Conservation (phyloP, 1,140 invertebrate genomes). For the Drosophila punjabiensis region DNA sequence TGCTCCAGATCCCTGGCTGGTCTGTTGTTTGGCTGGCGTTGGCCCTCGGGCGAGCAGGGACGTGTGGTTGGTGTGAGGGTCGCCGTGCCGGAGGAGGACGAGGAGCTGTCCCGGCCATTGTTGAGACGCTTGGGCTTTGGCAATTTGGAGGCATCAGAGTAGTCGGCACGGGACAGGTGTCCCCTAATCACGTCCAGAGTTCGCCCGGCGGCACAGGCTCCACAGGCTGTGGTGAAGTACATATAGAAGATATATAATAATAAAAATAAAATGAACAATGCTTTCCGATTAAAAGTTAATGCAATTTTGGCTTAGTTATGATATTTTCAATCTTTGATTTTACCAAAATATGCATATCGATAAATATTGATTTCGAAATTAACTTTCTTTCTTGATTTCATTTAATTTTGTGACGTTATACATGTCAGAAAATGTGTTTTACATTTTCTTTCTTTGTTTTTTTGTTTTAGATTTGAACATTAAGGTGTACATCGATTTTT, state of each 20-base stretch:
- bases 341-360: no score
- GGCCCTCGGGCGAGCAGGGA: not conserved
- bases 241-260: not conserved
- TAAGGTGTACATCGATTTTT: no score
- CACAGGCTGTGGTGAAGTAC: not conserved
- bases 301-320: no score
- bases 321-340: no score
- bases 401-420: no score
- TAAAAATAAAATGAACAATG: no score
- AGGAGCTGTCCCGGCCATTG: not conserved
- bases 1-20: conserved; percentile 4
- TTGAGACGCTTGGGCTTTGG: not conserved
- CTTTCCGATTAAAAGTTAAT: no score
- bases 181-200: conserved; percentile 7
- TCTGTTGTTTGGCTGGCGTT: not conserved
- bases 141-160: conserved; percentile 2
- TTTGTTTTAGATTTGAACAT: no score
- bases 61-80: not conserved
- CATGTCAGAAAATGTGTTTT: no score
- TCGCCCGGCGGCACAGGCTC: not conserved
- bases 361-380: no score
- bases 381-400: no score
- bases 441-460: no score
- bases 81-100: not conserved
- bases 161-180: conserved; percentile 1